These are phyloP conservation scores for Brachystomella parvula DNA, from an alignment of 1,140 invertebrate genomes.

Conservation along the genomic window DNA sequence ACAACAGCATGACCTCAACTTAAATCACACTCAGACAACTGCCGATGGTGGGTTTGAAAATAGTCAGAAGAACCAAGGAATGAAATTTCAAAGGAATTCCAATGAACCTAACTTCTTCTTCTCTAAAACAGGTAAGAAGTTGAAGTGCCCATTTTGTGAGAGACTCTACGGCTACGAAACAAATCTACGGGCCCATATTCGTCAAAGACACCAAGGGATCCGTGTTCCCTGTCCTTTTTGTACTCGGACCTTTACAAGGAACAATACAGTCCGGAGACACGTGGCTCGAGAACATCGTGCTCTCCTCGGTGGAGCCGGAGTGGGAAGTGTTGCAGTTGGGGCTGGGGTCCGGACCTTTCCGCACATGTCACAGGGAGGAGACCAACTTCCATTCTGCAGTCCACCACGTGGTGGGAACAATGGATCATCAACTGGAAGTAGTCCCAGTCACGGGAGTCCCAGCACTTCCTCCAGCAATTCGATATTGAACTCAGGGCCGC, in stretches of 20 bases:
- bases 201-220: conserved; percentile 73
- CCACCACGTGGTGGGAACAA: conserved; percentile 20
- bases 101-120: conserved; percentile 15
- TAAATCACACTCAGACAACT: conserved; percentile 29
- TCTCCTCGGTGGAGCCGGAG: conserved; percentile 32
- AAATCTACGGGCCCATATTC: conserved; percentile 78
- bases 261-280: conserved; percentile 55
- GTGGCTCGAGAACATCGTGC: conserved; percentile 37
- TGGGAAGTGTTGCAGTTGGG: conserved; percentile 14
- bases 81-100: not conserved
- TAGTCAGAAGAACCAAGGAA: not conserved
- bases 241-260: conserved; percentile 72
- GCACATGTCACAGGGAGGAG: not conserved
- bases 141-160: conserved; percentile 85
- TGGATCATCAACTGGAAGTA: conserved; percentile 30
- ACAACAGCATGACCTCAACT: conserved; percentile 32
- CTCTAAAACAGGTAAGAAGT: conserved; percentile 61
- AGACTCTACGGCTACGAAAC: conserved; percentile 87
- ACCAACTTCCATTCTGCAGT: conserved; percentile 27
- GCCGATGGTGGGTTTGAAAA: conserved; percentile 30
- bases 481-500: conserved; percentile 17
- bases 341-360: conserved; percentile 16
- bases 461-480: conserved; percentile 24
- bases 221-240: conserved; percentile 37
- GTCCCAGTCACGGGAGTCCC: conserved; percentile 38